Evolutionary conservation across 2,113 vertebrate genomes (phyloP), one percentile per base, ranked within the genome.

Genomic region (mouse (Mus musculus)): DNA sequence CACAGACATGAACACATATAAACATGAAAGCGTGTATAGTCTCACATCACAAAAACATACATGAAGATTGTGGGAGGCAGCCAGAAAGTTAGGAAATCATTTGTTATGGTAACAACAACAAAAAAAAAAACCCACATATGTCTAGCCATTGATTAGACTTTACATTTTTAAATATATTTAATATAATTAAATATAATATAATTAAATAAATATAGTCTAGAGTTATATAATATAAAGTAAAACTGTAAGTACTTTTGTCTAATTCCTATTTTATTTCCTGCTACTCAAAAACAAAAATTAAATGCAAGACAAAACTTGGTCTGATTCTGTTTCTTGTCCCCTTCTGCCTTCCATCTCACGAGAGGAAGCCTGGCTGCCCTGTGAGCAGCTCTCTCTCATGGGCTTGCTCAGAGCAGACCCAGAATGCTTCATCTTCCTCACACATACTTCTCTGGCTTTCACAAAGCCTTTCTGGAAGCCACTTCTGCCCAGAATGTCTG

Each of bases 201-300:
- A 49, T 49, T 49, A 49, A 6, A 49, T 49, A 49, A 6, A 49
- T 36, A 7, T 56, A 80, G 33, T 80, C 54, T 54, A 82, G 39
- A 77, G 75, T 91, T 87, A 93, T 3, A 61, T 89, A 71, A 78
- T 92, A 2, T 86, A 91, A 96, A 93, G 67, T 90, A 92, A 54
- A 92, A 81, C 63, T 46, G 7, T 72, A 88, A 75, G 46, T 39
- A 75, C 28, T 63, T 87, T 94, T 52, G 52, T 46, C 59, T 80
- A 42, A 81, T 78, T 61, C 80, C 17, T 96, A 84, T 93, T 95
- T 88, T 81, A 80, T 52, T 71, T 91, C 77, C 17, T 77, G 82
- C 54, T 65, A 96, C 75, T 71, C 67, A 88, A 71, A 92, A 96
- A 39, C 39, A 54, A 94, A 93, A 87, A 81, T 46, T 65, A 22